phyloP scores from a whole-genome alignment of 2,797 vertebrate species.

The Sebastes oblongus region DNA sequence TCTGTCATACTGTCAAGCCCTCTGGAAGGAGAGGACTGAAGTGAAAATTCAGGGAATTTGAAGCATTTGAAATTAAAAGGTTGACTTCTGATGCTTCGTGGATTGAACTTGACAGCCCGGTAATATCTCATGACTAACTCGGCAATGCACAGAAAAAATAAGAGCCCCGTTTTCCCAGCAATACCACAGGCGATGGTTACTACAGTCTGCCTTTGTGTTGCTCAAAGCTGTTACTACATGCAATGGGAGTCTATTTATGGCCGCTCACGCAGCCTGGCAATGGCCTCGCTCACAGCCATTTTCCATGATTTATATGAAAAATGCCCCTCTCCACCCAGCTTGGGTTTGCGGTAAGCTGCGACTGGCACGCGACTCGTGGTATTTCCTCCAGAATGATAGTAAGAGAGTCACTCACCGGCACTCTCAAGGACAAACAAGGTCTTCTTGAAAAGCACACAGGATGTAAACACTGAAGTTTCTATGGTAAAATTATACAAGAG shows the following conservation, averaged over 20 bases:
- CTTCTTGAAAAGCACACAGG: constrained; percentile 55
- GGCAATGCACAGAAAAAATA: constrained; percentile 44
- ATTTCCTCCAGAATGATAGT: constrained; percentile 76
- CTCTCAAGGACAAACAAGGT: constrained; percentile 57
- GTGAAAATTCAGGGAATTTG: constrained; percentile 13
- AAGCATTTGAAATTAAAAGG: constrained; percentile 15
- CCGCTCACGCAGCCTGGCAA: constrained; percentile 55
- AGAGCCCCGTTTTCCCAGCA: constrained; percentile 30
- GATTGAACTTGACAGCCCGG: constrained; percentile 27
- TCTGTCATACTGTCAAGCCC: constrained; percentile 15
- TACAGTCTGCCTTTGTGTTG: constrained; percentile 73
- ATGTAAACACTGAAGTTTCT: constrained; percentile 65
- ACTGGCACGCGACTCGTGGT: constrained; percentile 76
- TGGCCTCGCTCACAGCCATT: constrained; percentile 65
- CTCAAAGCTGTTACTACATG: constrained; percentile 71
- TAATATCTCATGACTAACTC: constrained; percentile 58
- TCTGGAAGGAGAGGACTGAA: constrained; percentile 8
- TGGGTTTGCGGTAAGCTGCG: constrained; percentile 71
- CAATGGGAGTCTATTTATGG: constrained; percentile 71
- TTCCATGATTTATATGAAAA: constrained; percentile 80
- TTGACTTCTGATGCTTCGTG: constrained; percentile 3
- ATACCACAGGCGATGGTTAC: constrained; percentile 46
- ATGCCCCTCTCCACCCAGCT: constrained; percentile 71
- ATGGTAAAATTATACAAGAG: constrained; percentile 42
- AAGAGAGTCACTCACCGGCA: constrained; percentile 66